Evolutionary conservation across 2,113 vertebrate genomes (phyloP).

Genomic region (Pedetes capensis): DNA sequence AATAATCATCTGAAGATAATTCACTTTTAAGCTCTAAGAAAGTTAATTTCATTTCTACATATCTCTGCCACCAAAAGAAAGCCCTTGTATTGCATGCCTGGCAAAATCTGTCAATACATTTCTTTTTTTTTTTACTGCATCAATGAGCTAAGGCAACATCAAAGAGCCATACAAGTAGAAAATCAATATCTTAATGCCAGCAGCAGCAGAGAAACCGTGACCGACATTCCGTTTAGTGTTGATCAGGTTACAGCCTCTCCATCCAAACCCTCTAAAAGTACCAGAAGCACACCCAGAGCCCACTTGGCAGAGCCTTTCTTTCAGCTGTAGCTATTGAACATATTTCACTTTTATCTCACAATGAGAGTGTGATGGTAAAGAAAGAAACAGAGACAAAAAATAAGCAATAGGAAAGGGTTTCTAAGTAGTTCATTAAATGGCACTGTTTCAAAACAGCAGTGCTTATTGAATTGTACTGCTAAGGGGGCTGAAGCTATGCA

Average conservation of each 20-base stretch:
- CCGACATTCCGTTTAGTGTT: constrained; percentile 75
- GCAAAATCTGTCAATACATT: constrained; percentile 75
- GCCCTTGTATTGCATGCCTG: constrained; percentile 60
- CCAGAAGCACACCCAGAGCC: not conserved
- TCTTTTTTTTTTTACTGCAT: constrained; percentile 70
- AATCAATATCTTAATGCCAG: constrained; percentile 83
- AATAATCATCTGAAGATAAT: constrained; percentile 14
- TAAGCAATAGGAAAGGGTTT: constrained; percentile 33
- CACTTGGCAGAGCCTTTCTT: constrained; percentile 49
- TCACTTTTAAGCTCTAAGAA: constrained; percentile 77
- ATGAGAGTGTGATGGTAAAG: not conserved
- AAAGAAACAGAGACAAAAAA: constrained; percentile 56
- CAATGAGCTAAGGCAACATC: constrained; percentile 78
- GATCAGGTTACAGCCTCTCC: constrained; percentile 77
- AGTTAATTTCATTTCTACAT: constrained; percentile 75
- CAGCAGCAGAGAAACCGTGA: constrained; percentile 74
- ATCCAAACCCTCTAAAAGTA: constrained; percentile 74
- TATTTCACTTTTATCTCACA: constrained; percentile 68
- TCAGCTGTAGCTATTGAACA: constrained; percentile 46
- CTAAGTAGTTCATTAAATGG: constrained; percentile 59
- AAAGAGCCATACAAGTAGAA: constrained; percentile 78
- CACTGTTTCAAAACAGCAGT: constrained; percentile 44
- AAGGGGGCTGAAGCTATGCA: not conserved
- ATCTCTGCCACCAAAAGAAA: constrained; percentile 73
- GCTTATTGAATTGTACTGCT: not conserved